phyloP scores from a whole-genome alignment of 2,797 vertebrate genomes.

The Coregonus sp. region DNA sequence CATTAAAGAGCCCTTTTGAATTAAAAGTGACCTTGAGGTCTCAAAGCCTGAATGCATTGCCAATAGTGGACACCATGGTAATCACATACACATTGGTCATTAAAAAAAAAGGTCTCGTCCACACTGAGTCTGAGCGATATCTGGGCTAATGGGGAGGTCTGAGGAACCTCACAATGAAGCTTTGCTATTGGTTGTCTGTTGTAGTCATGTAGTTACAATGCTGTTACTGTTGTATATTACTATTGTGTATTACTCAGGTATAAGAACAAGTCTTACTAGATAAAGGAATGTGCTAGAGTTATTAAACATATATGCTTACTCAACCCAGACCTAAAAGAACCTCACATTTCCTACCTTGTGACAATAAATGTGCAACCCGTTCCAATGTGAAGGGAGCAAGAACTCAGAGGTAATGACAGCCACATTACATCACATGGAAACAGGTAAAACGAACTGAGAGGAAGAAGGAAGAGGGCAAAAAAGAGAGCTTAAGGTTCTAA shows the following conservation, averaged over 20 bases:
- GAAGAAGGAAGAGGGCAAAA: neutral
- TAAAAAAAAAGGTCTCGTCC: neutral
- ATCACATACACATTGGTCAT: neutral
- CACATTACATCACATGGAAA: neutral
- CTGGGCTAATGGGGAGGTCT: too few relatives aligned
- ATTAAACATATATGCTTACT: too few relatives aligned
- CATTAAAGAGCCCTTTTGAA: conserved; percentile 4
- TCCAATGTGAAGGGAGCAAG: too few relatives aligned
- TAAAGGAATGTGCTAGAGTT: too few relatives aligned
- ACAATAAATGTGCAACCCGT: too few relatives aligned
- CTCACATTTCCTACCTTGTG: too few relatives aligned
- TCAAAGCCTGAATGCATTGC: neutral
- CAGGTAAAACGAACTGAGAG: neutral
- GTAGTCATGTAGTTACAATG: too few relatives aligned
- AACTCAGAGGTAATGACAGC: too few relatives aligned
- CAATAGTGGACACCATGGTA: neutral
- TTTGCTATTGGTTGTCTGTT: too few relatives aligned
- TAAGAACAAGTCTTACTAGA: neutral
- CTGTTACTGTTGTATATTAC: too few relatives aligned
- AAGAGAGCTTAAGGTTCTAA: neutral
- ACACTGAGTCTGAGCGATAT: neutral
- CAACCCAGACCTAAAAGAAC: too few relatives aligned
- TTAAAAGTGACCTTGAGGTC: conserved; percentile 12
- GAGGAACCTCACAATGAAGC: too few relatives aligned
- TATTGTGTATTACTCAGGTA: neutral